phyloP scores from a whole-genome alignment of 2,113 vertebrate species.

The Hippocampus barbouri region DNA sequence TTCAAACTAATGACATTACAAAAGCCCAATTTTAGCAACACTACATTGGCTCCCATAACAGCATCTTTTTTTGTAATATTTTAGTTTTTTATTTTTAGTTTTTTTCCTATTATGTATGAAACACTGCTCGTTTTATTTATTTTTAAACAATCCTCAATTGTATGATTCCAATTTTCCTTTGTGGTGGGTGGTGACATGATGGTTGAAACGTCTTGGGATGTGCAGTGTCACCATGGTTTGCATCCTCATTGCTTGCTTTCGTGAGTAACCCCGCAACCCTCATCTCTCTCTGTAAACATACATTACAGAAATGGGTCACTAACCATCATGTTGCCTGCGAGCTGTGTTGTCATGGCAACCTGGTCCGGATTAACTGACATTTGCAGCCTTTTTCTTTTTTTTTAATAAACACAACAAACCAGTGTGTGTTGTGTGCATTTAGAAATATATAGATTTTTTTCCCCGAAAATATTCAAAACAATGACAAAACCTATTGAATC shows the following conservation, averaged over 20 bases:
- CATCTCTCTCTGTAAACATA: constrained; percentile 40
- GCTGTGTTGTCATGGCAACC: constrained; percentile 67
- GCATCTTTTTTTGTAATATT: too few species aligned
- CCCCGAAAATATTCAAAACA: not conserved
- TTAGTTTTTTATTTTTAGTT: too few species aligned
- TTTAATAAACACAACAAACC: not conserved
- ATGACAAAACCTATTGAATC: not conserved
- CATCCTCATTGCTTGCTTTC: constrained; percentile 26
- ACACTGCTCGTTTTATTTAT: not conserved
- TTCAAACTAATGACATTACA: not conserved
- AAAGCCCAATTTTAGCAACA: not conserved
- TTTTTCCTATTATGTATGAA: not conserved
- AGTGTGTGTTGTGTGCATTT: not conserved
- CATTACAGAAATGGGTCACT: constrained; percentile 68
- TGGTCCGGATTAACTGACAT: constrained; percentile 45
- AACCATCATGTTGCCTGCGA: constrained; percentile 57
- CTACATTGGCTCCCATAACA: not conserved
- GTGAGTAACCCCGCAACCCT: constrained; percentile 27
- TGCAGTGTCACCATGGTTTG: constrained; percentile 11
- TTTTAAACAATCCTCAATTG: not conserved
- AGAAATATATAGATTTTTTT: not conserved
- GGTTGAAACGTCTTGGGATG: constrained; percentile 2
- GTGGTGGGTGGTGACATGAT: not conserved
- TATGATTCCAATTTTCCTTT: not conserved
- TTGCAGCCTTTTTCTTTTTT: constrained; percentile 24